phyloP scores from a whole-genome alignment of 2,888 invertebrate genomes.

The Drosophila tripunctata region DNA sequence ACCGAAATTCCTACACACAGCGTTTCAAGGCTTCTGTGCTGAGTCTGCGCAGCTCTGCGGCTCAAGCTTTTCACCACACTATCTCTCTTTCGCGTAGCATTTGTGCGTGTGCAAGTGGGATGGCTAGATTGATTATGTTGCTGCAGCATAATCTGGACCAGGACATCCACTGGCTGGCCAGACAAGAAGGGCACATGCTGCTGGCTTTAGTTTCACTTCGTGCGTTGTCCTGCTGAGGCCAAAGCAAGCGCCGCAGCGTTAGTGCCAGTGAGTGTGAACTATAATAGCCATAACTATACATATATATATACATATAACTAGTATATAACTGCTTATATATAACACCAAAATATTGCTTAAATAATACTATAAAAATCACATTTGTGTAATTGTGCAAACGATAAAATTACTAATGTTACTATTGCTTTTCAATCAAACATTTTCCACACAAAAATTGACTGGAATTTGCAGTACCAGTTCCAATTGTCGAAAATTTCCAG shows the following conservation, averaged over 20 bases:
- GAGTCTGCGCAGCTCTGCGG: conserved; percentile 59
- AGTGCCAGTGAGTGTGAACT: conserved; percentile 61
- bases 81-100: conserved; percentile 17
- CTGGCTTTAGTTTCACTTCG: conserved; percentile 82
- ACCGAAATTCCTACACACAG: conserved; percentile 66
- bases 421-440: not conserved
- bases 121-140: conserved; percentile 48
- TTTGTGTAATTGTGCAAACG: conserved; percentile 13
- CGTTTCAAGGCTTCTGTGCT: conserved; percentile 22
- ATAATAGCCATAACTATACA: conserved; percentile 20
- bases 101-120: conserved; percentile 38
- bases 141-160: conserved; percentile 75
- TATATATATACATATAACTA: not conserved
- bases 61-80: conserved; percentile 81
- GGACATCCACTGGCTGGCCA: conserved; percentile 67
- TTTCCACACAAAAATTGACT: not conserved
- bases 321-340: not conserved
- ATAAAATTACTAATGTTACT: not conserved
- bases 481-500: conserved; percentile 68
- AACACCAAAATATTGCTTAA: conserved; percentile 6
- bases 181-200: conserved; percentile 77
- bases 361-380: conserved; percentile 13
- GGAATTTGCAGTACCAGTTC: conserved; percentile 32
- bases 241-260: conserved; percentile 70
- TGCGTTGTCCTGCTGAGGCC: conserved; percentile 83